phyloP scores from a whole-genome alignment of 92 coral and sea anemone species.

The Scolanthus callimorphus region DNA sequence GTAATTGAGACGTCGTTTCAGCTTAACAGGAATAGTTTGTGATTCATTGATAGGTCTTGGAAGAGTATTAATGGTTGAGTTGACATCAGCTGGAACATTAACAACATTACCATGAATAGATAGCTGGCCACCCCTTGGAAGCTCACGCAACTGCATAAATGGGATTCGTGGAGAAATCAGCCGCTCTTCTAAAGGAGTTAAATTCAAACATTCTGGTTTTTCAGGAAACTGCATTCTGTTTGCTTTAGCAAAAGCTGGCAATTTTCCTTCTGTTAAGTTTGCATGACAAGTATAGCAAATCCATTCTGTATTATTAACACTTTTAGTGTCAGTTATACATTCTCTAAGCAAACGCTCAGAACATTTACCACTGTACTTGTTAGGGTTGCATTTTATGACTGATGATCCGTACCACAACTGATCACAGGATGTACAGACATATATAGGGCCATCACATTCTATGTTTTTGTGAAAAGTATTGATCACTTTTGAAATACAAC shows the following conservation, averaged over 20 bases:
- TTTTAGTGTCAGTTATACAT: slow-evolving; percentile 46
- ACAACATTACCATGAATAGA: slow-evolving; percentile 56
- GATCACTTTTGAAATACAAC: slow-evolving; percentile 33
- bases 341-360: slow-evolving; percentile 25
- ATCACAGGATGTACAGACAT: slow-evolving; percentile 70
- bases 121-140: slow-evolving; percentile 54
- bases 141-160: slow-evolving; percentile 53
- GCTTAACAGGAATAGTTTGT: slow-evolving; percentile 40
- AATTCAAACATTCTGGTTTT: slow-evolving; percentile 16
- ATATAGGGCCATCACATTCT: slow-evolving; percentile 49
- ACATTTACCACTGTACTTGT: slow-evolving; percentile 23
- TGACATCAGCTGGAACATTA: slow-evolving; percentile 64
- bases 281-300: slow-evolving; percentile 41
- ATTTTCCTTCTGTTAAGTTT: slow-evolving; percentile 35
- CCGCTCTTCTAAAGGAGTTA: slow-evolving; percentile 52
- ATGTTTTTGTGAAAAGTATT: slow-evolving; percentile 55
- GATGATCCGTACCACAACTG: slow-evolving; percentile 61
- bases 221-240: slow-evolving; percentile 45
- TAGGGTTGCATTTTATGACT: slow-evolving; percentile 37
- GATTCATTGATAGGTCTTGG: slow-evolving; percentile 59
- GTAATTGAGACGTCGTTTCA: slow-evolving; percentile 49
- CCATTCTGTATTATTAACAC: slow-evolving; percentile 44
- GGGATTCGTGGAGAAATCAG: slow-evolving; percentile 49
- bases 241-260: slow-evolving; percentile 42
- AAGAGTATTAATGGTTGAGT: slow-evolving; percentile 55